These are phyloP conservation scores for Diplodus sargus DNA, from an alignment of 2,797 vertebrate genomes.

Conservation along the genomic window DNA sequence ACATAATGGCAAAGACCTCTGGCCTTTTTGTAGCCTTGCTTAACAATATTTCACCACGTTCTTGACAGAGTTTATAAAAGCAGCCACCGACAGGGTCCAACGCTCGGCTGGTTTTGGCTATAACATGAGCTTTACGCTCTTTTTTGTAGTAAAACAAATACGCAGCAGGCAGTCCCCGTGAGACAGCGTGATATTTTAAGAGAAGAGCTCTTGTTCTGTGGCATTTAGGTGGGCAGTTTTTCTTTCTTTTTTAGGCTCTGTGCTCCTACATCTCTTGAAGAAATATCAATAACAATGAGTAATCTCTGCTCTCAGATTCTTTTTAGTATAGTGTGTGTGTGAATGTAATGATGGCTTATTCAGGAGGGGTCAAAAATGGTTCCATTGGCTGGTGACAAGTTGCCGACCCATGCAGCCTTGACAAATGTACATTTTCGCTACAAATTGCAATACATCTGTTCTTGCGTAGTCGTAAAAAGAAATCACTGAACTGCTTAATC, in stretches of 20 bases:
- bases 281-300: constrained; percentile 67
- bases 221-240: constrained; percentile 48
- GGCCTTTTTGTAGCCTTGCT: constrained; percentile 15
- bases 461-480: neutral
- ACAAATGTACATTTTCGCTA: constrained; percentile 37
- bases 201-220: constrained; percentile 46
- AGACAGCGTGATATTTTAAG: constrained; percentile 59
- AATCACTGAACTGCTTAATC: neutral
- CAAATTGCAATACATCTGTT: constrained; percentile 25
- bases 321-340: constrained; percentile 32
- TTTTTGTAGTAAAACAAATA: constrained; percentile 57
- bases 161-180: constrained; percentile 25
- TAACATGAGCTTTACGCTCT: constrained; percentile 36
- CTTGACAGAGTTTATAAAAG: constrained; percentile 33
- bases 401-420: constrained; percentile 27
- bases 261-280: constrained; percentile 41
- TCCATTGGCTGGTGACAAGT: constrained; percentile 30
- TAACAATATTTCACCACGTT: constrained; percentile 30
- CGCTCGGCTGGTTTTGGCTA: constrained; percentile 40
- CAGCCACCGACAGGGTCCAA: constrained; percentile 19
- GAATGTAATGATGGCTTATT: constrained; percentile 47
- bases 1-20: neutral
- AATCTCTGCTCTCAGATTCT: constrained; percentile 53
- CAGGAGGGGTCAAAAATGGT: constrained; percentile 44
- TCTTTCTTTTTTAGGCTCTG: constrained; percentile 38